Evolutionary conservation across 92 coral and sea anemone species (phyloP).

Genomic region (Galaxea fascicularis): DNA sequence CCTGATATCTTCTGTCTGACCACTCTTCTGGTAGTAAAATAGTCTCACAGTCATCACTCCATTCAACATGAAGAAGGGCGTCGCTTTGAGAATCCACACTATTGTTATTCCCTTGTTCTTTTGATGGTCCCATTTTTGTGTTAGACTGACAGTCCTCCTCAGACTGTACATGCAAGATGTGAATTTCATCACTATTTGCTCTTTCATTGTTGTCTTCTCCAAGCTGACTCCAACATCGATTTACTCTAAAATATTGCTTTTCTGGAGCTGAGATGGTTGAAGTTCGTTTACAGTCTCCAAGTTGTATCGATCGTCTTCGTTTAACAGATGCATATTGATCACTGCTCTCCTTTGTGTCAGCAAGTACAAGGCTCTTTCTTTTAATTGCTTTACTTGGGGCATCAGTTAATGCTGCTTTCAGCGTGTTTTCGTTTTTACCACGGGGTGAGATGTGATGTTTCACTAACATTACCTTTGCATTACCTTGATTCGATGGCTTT

Average conservation of each 20-base stretch:
- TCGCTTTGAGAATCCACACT: no score
- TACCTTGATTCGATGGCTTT: not conserved
- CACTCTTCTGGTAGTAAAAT: conserved; percentile 19
- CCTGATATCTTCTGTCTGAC: not conserved
- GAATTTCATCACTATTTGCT: no score
- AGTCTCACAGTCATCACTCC: not conserved
- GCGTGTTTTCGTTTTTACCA: not conserved
- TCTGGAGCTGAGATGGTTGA: not conserved
- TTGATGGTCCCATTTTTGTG: no score
- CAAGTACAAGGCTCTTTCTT: conserved; percentile 3
- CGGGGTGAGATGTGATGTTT: not conserved
- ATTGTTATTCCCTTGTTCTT: no score
- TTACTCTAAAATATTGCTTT: not conserved
- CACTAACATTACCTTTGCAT: conserved; percentile 20
- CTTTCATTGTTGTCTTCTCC: no score
- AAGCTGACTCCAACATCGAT: no score
- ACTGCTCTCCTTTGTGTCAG: not conserved
- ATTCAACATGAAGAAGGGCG: no score
- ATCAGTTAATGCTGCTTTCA: not conserved
- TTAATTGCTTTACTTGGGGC: not conserved
- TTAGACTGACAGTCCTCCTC: no score
- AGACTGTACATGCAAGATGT: no score
- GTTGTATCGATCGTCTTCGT: conserved; percentile 21
- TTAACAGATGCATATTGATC: not conserved
- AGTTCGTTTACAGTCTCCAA: not conserved